These are phyloP conservation scores for Papilio polyxenes DNA, from an alignment of 1,140 invertebrate species.

Conservation along the genomic window DNA sequence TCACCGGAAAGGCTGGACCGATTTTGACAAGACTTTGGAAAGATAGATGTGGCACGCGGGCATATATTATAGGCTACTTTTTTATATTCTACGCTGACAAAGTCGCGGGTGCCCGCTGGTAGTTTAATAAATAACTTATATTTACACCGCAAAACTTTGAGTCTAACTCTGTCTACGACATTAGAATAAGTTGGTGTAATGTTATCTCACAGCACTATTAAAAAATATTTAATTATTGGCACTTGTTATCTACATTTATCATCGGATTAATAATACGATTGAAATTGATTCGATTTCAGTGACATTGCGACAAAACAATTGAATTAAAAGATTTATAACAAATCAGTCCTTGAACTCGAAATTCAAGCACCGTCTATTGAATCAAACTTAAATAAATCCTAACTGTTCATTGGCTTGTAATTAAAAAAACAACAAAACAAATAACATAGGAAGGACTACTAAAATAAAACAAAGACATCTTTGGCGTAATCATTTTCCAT, in stretches of 20 bases:
- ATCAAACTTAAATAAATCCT: not conserved
- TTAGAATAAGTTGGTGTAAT: no score
- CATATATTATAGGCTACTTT: no score
- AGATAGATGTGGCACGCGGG: no score
- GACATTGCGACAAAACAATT: conserved; percentile 1
- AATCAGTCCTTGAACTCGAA: conserved; percentile 8
- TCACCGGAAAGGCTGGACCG: no score
- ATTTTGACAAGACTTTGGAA: no score
- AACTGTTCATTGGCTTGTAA: not conserved
- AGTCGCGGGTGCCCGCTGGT: no score
- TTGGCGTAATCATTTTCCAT: no score
- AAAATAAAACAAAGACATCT: no score
- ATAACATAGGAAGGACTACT: no score
- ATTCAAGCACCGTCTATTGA: not conserved
- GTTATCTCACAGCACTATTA: not conserved
- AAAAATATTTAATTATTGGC: not conserved
- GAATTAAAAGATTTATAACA: not conserved
- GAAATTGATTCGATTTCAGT: not conserved
- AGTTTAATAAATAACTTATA: no score
- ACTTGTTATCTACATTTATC: not conserved
- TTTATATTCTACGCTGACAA: no score
- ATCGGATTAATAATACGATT: not conserved
- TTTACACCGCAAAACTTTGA: not conserved
- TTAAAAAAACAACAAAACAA: not conserved
- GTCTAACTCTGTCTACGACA: not conserved